Percentiles rank a stretch among this genome's conserved stretches.
phyloP scores from a whole-genome alignment of 37 sponge, comb jelly and placozoan genomes.

The Ianthella basta region DNA sequence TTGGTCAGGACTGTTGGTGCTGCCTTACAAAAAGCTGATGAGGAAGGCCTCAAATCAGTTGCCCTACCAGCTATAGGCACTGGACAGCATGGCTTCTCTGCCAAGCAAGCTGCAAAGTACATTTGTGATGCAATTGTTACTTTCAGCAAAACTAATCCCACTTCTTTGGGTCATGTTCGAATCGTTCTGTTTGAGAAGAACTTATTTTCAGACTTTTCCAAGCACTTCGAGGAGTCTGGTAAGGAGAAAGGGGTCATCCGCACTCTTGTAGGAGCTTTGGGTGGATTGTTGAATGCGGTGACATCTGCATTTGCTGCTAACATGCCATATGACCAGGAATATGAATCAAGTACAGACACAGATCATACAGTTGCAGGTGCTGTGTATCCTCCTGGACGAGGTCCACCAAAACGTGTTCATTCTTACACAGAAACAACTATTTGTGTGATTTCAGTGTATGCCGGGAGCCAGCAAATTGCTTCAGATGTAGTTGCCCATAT shows the following conservation, averaged over 20 bases:
- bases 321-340: too few species aligned
- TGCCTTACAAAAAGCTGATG: conserved; percentile 44
- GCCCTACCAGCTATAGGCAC: conserved; percentile 70
- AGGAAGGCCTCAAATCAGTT: conserved; percentile 34
- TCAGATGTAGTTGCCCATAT: not conserved
- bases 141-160: not conserved
- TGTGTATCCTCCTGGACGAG: too few species aligned
- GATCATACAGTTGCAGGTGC: too few species aligned
- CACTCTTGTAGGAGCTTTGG: too few species aligned
- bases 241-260: not conserved
- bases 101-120: conserved; percentile 41
- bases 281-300: too few species aligned
- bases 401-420: too few species aligned
- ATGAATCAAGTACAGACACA: too few species aligned
- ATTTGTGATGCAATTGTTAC: conserved; percentile 44
- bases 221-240: not conserved
- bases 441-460: not conserved
- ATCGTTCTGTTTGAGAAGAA: not conserved
- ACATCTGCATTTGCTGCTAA: too few species aligned
- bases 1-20: conserved; percentile 19
- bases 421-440: not conserved
- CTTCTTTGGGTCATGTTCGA: not conserved
- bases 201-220: not conserved
- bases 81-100: conserved; percentile 29
- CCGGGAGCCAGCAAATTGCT: not conserved